Evolutionary conservation across 2,888 invertebrate species (phyloP).

Genomic region (Morinoia aosen): DNA sequence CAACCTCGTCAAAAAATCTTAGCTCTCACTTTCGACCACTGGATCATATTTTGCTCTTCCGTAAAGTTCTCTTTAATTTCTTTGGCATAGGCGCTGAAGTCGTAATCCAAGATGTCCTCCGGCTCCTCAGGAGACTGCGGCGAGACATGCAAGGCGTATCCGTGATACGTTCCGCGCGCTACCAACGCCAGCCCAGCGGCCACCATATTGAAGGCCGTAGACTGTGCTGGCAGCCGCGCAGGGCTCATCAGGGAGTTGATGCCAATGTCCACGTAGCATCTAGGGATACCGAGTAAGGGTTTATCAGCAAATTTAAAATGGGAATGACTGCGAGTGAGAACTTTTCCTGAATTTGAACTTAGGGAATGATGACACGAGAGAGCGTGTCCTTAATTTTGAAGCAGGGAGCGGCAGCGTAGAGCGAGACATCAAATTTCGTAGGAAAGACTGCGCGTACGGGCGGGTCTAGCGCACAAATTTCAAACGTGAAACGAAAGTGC

Average conservation of each 20-base stretch:
- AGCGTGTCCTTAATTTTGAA: not conserved
- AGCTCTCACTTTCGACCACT: conserved; percentile 26
- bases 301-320: not conserved
- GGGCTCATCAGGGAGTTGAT: conserved; percentile 62
- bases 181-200: conserved; percentile 56
- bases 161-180: not conserved
- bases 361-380: not conserved
- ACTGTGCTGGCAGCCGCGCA: conserved; percentile 57
- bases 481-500: too few species aligned
- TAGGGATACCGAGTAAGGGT: not conserved
- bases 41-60: not conserved
- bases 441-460: too few species aligned
- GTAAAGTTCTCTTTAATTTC: not conserved
- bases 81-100: conserved; percentile 2
- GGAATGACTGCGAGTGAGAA: not conserved
- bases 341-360: too few species aligned
- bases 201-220: conserved; percentile 61
- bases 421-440: too few species aligned
- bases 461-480: too few species aligned
- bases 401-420: too few species aligned
- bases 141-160: not conserved
- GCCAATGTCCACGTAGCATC: conserved; percentile 60
- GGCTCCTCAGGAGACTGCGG: not conserved
- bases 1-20: not conserved
- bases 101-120: not conserved